Percentiles rank a stretch among this genome's conserved stretches.
These are phyloP conservation scores for Hirundichthys speculiger DNA, from an alignment of 2,113 vertebrate genomes.

Conservation along the genomic window DNA sequence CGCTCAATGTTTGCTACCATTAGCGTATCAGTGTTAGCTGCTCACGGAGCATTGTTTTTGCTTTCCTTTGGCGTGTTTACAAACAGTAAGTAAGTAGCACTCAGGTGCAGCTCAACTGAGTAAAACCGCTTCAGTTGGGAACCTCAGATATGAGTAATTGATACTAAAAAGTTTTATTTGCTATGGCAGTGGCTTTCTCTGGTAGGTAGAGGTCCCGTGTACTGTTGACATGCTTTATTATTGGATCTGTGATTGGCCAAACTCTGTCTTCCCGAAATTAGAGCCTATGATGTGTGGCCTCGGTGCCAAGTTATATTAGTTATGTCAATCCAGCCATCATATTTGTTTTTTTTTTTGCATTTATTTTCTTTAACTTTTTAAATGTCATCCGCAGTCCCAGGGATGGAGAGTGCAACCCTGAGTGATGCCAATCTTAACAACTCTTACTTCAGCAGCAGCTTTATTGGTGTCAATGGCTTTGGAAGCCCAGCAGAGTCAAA, in stretches of 20 bases:
- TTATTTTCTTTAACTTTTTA: too few relatives aligned
- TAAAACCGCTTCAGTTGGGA: neutral
- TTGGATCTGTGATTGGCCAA: constrained; percentile 36
- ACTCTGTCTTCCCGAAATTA: neutral
- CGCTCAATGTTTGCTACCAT: constrained; percentile 38
- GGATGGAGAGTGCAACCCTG: constrained; percentile 90
- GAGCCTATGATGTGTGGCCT: neutral
- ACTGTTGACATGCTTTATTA: constrained; percentile 54
- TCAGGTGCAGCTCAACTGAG: neutral
- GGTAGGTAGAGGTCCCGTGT: neutral
- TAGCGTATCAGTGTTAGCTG: constrained; percentile 36
- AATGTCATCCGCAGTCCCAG: constrained; percentile 86
- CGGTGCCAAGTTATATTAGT: neutral
- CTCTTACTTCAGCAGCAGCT: constrained; percentile 99
- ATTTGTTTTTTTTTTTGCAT: neutral
- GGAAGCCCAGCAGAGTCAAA: constrained; percentile 95
- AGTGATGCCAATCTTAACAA: constrained; percentile 94
- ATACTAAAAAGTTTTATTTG: neutral
- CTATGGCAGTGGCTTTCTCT: neutral
- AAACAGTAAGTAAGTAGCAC: constrained; percentile 1
- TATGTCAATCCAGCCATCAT: neutral
- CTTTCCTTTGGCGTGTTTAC: constrained; percentile 18
- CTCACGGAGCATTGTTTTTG: constrained; percentile 42
- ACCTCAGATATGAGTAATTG: neutral
- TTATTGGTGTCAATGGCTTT: constrained; percentile 99